Percentiles rank a stretch among this genome's conserved stretches.
phyloP scores from a whole-genome alignment of 2,113 vertebrate genomes.

The Pteronura brasiliensis region DNA sequence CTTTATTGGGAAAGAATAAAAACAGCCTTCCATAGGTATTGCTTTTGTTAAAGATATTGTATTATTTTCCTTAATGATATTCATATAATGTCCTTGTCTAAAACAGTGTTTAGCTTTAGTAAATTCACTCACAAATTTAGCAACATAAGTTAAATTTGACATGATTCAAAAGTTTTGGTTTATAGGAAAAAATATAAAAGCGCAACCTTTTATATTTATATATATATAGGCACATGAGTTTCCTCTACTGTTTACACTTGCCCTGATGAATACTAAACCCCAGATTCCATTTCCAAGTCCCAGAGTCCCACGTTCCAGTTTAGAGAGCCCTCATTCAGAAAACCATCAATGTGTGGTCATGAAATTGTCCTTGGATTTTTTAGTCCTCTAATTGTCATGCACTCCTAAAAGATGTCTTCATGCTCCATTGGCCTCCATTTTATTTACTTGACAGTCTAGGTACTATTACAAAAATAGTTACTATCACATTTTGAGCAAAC shows the following conservation, averaged over 20 bases:
- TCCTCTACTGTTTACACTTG: background rate
- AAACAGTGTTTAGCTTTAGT: constrained; percentile 4
- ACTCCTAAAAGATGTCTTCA: background rate
- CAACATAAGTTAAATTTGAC: background rate
- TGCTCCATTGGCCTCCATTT: background rate
- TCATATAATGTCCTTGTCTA: background rate
- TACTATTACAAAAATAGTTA: background rate
- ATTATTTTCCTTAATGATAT: background rate
- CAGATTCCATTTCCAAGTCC: background rate
- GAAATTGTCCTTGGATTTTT: background rate
- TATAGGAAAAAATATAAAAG: constrained; percentile 41
- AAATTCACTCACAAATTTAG: constrained; percentile 4
- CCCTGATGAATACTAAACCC: background rate
- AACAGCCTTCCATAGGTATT: background rate
- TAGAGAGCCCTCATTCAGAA: background rate
- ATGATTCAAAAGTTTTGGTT: background rate
- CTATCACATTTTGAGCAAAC: background rate
- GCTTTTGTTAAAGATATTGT: background rate
- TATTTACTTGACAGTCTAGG: background rate
- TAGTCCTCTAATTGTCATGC: background rate
- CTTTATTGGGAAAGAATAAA: background rate
- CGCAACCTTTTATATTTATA: background rate
- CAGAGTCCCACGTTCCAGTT: background rate
- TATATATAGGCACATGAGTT: background rate
- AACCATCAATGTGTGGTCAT: background rate